These are phyloP conservation scores for Pyxicephalus adspersus DNA, from an alignment of 2,113 vertebrate genomes.

Conservation along the genomic window DNA sequence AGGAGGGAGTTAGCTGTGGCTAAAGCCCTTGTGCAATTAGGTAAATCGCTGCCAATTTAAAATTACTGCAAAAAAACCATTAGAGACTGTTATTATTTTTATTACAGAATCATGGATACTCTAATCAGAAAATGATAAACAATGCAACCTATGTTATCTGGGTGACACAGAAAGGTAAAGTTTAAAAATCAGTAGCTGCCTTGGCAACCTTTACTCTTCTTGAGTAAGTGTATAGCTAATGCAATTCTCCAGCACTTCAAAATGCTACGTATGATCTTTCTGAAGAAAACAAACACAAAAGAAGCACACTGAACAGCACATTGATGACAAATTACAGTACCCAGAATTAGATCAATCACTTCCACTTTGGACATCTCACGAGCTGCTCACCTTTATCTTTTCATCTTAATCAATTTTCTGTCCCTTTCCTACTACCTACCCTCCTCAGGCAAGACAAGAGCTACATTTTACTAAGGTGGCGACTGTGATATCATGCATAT, in stretches of 20 bases:
- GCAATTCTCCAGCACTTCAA: not conserved
- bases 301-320: conserved; percentile 42
- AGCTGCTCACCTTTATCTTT: not conserved
- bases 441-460: conserved; percentile 17
- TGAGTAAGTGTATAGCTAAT: conserved; percentile 7
- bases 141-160: not conserved
- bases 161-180: not conserved
- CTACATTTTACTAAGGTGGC: conserved; percentile 16
- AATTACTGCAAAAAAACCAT: conserved; percentile 29
- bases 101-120: not conserved
- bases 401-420: not conserved
- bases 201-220: conserved; percentile 9
- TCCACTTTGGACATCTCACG: not conserved
- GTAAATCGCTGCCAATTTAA: conserved; percentile 27
- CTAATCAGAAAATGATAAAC: not conserved
- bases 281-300: not conserved
- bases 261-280: not conserved
- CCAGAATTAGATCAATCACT: not conserved
- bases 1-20: conserved; percentile 3
- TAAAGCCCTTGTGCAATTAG: not conserved
- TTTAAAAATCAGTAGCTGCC: not conserved
- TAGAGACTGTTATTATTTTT: conserved; percentile 47
- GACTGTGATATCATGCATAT: conserved; percentile 34
- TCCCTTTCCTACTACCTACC: not conserved
- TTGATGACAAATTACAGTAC: not conserved